Percentiles rank a stretch among this genome's conserved stretches.
Evolutionary conservation across 2,797 vertebrate species (phyloP).

Genomic region (Novumbra hubbsi): DNA sequence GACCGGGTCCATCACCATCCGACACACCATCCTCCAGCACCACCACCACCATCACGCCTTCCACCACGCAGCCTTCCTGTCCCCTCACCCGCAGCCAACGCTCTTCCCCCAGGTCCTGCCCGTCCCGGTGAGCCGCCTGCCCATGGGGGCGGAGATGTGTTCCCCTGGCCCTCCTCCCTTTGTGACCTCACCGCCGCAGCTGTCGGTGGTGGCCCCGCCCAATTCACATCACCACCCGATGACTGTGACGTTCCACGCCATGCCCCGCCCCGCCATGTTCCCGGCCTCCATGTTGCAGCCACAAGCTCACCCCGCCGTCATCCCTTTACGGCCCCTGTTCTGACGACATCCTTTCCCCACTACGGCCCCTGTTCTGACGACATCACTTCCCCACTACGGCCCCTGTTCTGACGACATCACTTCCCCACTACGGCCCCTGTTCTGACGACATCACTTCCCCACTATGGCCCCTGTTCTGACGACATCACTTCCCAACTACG

Average conservation of each 20-base stretch:
- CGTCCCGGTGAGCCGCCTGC: conserved; percentile 61
- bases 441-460: conserved; percentile 34
- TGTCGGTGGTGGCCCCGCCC: conserved; percentile 72
- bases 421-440: not conserved
- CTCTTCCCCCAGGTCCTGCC: conserved; percentile 75
- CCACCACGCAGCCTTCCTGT: conserved; percentile 76
- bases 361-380: not conserved
- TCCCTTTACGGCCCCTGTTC: conserved; percentile 83
- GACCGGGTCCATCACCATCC: conserved; percentile 77
- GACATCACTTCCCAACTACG: not conserved
- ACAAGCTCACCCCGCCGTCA: conserved; percentile 67
- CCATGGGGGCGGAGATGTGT: conserved; percentile 74
- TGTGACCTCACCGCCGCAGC: conserved; percentile 66
- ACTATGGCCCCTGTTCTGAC: conserved; percentile 81
- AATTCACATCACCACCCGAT: conserved; percentile 73
- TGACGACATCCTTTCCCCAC: conserved; percentile 40
- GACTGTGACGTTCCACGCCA: conserved; percentile 70
- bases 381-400: conserved; percentile 70
- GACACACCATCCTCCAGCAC: conserved; percentile 80
- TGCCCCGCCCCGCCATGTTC: conserved; percentile 72
- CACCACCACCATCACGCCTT: conserved; percentile 75
- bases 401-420: conserved; percentile 70
- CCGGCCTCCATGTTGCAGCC: conserved; percentile 68
- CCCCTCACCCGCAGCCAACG: conserved; percentile 76
- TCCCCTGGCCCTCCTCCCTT: conserved; percentile 57